phyloP scores from a whole-genome alignment of 2,113 vertebrate genomes.

The Genyomyrus donnyi region DNA sequence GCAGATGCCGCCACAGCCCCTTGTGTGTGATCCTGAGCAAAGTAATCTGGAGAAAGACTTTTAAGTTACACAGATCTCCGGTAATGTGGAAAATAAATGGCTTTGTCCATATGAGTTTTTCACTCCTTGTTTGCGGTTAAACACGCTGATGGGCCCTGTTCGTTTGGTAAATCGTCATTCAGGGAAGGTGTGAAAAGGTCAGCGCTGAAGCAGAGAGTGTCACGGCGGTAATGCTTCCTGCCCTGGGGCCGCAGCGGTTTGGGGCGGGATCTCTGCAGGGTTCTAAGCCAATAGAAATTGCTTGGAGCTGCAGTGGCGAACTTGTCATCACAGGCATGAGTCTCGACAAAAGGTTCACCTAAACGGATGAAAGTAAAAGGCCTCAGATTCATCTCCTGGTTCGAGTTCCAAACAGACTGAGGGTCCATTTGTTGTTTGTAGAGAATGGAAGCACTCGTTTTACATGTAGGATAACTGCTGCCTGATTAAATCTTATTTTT shows the following conservation, averaged over 20 bases:
- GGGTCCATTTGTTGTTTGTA: neutral
- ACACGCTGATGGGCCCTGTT: conserved; percentile 3
- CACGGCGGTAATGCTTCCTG: neutral
- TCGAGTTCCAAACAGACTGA: neutral
- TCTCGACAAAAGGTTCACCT: neutral
- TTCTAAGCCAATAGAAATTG: neutral
- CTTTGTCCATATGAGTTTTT: conserved; percentile 25
- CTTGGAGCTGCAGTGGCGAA: neutral
- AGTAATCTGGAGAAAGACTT: neutral
- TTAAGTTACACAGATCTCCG: neutral
- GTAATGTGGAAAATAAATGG: conserved; percentile 18
- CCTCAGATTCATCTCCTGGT: neutral
- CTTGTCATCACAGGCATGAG: neutral
- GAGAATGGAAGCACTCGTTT: neutral
- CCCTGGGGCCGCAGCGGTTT: neutral
- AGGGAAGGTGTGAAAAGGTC: conserved; percentile 5
- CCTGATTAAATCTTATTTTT: conserved; percentile 2
- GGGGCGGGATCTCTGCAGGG: neutral
- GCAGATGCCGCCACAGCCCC: neutral
- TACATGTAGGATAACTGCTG: neutral
- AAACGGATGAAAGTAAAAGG: neutral
- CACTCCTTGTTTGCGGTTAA: conserved; percentile 16
- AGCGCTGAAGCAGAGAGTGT: neutral
- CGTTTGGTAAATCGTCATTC: conserved; percentile 19
- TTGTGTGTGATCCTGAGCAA: neutral